Base-by-base conservation (phyloP, 1,140 invertebrate species). In the Yoshiicerus persimilis region DNA sequence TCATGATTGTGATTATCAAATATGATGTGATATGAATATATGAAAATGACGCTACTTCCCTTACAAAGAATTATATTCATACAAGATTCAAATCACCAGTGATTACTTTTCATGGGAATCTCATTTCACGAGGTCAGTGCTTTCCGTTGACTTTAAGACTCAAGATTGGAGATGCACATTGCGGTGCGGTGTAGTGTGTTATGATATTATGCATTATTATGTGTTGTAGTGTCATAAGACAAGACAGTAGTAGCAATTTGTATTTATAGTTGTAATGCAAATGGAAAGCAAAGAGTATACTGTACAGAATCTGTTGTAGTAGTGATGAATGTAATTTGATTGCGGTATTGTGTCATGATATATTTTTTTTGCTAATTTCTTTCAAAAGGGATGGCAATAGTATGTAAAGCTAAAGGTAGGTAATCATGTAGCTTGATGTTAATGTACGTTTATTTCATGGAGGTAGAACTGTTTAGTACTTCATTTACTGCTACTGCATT, bases 101-200 rank as follows among this genome's bases (percentile, higher is more conserved):
- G 75, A 80, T 80, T 80, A 36, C 38, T n/a, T 36, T 80, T 80
- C 64, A 38, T 80, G 75, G 75, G 75, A 80, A 80, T 80, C 32
- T 80, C 32, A 56, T 56, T 56, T 56, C 75, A 80, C n/a, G 27
- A 30, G 64, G 64, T 70, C 64, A 70, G 64, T 70, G 64, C 23
- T 70, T 70, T 70, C 23, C 23, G 23, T 70, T 27, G 47, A 56
- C 47, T 56, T 47, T 56, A 56, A 41, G 16, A n/a, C n/a, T n/a
- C n/a, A n/a, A n/a, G n/a, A n/a, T n/a, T n/a, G n/a, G n/a, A 30
- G 64, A 70, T 70, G 64, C 64, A 70, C 64, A n/a, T 30, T 70
- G 64, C 27, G 64, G 64, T 70, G 23, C 13, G 23, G 11, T 70
- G n/a, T n/a, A n/a, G 23, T 70, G 64, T 30, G 23, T 25, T 66